Conservation (phyloP, 2,888 invertebrate genomes). For the Sminthurinus aureus region DNA sequence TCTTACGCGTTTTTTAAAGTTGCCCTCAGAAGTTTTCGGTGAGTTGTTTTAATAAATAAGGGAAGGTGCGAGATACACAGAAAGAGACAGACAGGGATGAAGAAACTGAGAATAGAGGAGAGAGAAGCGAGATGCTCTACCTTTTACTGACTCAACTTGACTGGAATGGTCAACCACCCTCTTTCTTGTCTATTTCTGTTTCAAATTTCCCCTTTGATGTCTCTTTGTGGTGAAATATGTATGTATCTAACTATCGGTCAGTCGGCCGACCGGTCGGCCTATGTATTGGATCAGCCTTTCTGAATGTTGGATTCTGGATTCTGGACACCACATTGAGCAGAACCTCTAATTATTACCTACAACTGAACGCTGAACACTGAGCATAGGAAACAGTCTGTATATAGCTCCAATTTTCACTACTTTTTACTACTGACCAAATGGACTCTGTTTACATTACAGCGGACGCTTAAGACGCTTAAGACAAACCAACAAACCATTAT, state of each 20-base stretch:
- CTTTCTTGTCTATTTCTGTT: slow-evolving; percentile 31
- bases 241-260: neutral
- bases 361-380: too few relatives aligned
- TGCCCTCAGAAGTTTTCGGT: slow-evolving; percentile 17
- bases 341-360: slow-evolving; percentile 41
- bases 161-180: slow-evolving; percentile 8
- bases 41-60: slow-evolving; percentile 42
- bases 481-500: slow-evolving; percentile 34
- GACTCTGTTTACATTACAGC: slow-evolving; percentile 37
- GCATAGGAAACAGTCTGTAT: too few relatives aligned
- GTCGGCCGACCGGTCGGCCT: neutral
- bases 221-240: slow-evolving; percentile 19
- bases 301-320: neutral
- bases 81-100: too few relatives aligned
- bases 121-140: too few relatives aligned
- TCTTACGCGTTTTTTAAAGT: slow-evolving; percentile 24
- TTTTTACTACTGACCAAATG: slow-evolving; percentile 37
- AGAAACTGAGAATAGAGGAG: too few relatives aligned
- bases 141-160: too few relatives aligned
- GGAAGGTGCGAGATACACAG: slow-evolving; percentile 36
- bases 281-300: too few relatives aligned
- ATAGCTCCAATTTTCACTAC: neutral
- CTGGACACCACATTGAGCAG: slow-evolving; percentile 23
- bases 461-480: slow-evolving; percentile 17
- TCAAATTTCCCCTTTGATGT: slow-evolving; percentile 25